Percentiles rank a stretch among this genome's conserved stretches.
These are phyloP conservation scores for Poecilobothrus nobilitatus DNA, from an alignment of 2,888 invertebrate genomes.

Conservation along the genomic window DNA sequence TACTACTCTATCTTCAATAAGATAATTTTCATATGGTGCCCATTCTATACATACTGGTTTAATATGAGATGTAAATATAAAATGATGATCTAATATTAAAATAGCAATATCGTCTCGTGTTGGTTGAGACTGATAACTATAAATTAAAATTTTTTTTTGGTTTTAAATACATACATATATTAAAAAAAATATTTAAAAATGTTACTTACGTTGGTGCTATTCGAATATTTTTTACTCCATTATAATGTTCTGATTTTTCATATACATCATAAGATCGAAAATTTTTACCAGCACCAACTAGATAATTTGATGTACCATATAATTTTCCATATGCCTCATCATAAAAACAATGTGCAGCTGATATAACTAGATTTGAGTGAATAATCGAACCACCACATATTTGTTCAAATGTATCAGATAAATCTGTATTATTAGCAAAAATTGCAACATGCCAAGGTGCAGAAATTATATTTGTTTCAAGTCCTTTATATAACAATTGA, in stretches of 20 bases:
- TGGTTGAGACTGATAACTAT: not conserved
- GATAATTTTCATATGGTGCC: not conserved
- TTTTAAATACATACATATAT: too few species aligned
- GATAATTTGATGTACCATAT: constrained; percentile 13
- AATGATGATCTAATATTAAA: not conserved
- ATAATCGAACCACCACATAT: constrained; percentile 31
- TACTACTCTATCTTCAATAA: not conserved
- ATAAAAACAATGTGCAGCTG: constrained; percentile 30
- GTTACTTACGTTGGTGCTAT: too few species aligned
- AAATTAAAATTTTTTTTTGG: not conserved
- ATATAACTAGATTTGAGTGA: constrained; percentile 28
- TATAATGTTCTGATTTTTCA: too few species aligned
- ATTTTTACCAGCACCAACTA: constrained; percentile 25
- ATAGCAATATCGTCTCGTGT: not conserved
- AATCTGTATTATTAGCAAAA: constrained; percentile 19
- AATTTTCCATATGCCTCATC: constrained; percentile 14
- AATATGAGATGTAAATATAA: not conserved
- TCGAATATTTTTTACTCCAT: too few species aligned
- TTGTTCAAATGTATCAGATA: constrained; percentile 13
- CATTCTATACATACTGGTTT: not conserved
- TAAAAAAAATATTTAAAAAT: too few species aligned
- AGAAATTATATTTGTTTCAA: constrained; percentile 18
- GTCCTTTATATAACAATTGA: constrained; percentile 20
- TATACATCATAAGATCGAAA: constrained; percentile 16
- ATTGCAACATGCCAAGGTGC: constrained; percentile 35